Percentiles rank a stretch among this genome's conserved stretches.
Evolutionary conservation across 1,140 invertebrate species (phyloP).

Genomic region (Condylostylus longicornis): DNA sequence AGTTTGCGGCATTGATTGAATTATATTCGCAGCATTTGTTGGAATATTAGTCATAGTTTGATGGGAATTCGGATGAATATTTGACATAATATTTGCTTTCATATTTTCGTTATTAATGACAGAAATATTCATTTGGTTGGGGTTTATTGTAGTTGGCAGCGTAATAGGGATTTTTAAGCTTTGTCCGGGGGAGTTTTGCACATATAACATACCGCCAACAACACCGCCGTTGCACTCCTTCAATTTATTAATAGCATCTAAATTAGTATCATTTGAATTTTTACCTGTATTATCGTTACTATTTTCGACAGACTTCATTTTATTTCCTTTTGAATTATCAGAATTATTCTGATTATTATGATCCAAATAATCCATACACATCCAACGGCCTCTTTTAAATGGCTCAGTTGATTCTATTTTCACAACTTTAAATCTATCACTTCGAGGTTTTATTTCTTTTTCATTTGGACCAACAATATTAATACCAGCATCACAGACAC

Average conservation of each 20-base stretch:
- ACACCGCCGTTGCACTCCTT: slow-evolving; percentile 8
- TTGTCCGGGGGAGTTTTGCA: too few relatives aligned
- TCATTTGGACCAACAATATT: slow-evolving; percentile 43
- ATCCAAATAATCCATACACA: slow-evolving; percentile 90
- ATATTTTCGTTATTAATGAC: slow-evolving; percentile 7
- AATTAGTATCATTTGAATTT: neutral
- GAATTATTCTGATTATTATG: too few relatives aligned
- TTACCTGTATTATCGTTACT: slow-evolving; percentile 14
- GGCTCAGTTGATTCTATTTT: slow-evolving; percentile 92
- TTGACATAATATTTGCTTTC: too few relatives aligned
- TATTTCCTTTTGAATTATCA: neutral
- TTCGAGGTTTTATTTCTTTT: slow-evolving; percentile 56
- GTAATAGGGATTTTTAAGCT: too few relatives aligned
- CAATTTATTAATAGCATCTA: too few relatives aligned
- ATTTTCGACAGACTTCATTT: slow-evolving; percentile 3
- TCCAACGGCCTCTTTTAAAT: slow-evolving; percentile 84
- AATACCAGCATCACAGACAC: slow-evolving; percentile 45
- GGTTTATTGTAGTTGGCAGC: too few relatives aligned
- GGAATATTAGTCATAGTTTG: neutral
- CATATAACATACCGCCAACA: slow-evolving; percentile 9
- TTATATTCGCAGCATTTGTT: slow-evolving; percentile 12
- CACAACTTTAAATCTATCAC: slow-evolving; percentile 86
- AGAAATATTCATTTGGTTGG: slow-evolving; percentile 25
- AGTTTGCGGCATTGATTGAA: slow-evolving; percentile 20
- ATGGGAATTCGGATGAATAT: neutral